Percentiles rank a stretch among this genome's conserved stretches.
phyloP scores from a whole-genome alignment of 2,888 invertebrate species.

The Drosophila algonquin region DNA sequence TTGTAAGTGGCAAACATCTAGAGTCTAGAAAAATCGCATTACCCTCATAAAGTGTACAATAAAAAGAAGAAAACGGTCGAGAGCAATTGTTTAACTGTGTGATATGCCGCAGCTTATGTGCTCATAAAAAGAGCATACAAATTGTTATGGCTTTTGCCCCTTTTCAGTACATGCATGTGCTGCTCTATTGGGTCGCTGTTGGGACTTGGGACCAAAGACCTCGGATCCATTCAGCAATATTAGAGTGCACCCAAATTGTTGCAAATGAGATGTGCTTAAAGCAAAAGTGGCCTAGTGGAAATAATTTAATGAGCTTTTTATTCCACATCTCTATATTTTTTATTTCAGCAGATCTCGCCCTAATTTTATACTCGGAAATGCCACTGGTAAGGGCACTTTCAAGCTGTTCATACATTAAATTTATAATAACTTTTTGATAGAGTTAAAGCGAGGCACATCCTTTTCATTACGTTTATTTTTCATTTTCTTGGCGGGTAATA shows the following conservation, averaged over 20 bases:
- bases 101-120: no score
- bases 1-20: background rate
- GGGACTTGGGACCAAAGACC: background rate
- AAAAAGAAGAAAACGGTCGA: slow-evolving; percentile 20
- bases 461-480: no score
- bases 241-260: slow-evolving; percentile 46
- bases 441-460: no score
- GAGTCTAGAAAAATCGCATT: background rate
- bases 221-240: slow-evolving; percentile 2
- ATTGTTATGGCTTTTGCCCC: no score
- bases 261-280: slow-evolving; percentile 44
- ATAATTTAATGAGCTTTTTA: slow-evolving; percentile 40
- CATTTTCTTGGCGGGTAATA: no score
- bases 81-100: slow-evolving; percentile 6
- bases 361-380: no score
- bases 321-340: background rate
- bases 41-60: background rate
- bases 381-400: no score
- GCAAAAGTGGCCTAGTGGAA: slow-evolving; percentile 43
- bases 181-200: no score
- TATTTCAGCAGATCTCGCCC: background rate
- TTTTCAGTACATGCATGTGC: no score
- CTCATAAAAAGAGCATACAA: no score
- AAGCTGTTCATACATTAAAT: no score
- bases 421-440: no score